Percentiles rank a stretch among this genome's conserved stretches.
phyloP scores from a whole-genome alignment of 2,113 vertebrate genomes.

The Triplophysa tibetana region DNA sequence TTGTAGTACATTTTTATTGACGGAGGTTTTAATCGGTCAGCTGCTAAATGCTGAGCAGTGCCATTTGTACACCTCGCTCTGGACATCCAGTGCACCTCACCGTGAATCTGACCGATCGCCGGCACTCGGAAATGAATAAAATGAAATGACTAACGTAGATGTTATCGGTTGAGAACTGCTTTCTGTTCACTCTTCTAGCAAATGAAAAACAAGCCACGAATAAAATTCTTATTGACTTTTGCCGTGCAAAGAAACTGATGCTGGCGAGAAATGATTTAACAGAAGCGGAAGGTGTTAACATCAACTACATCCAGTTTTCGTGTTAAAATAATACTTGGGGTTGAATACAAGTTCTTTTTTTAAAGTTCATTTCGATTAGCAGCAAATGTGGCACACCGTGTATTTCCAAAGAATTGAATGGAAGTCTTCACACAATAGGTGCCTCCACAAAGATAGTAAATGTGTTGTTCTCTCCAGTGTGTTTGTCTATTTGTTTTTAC shows the following conservation, averaged over 20 bases:
- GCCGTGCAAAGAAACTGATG: background rate
- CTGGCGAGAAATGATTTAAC: constrained; percentile 2
- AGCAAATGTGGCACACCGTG: no score
- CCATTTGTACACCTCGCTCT: background rate
- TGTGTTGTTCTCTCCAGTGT: no score
- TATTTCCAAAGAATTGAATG: no score
- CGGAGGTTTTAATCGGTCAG: constrained; percentile 10
- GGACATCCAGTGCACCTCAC: background rate
- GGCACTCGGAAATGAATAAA: background rate
- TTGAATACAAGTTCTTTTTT: no score
- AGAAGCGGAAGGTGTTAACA: background rate
- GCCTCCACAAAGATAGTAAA: no score
- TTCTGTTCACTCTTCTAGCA: background rate
- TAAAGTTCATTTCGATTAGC: no score
- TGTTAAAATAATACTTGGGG: no score
- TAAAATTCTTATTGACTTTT: background rate
- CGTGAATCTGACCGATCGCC: background rate
- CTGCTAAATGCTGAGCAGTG: constrained; percentile 10
- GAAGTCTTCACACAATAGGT: no score
- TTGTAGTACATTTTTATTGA: constrained; percentile 31
- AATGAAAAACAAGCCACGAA: background rate
- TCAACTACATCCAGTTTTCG: no score
- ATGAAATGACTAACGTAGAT: background rate
- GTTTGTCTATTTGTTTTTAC: no score
- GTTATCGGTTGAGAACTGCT: background rate